phyloP scores from a whole-genome alignment of 2,888 invertebrate species.

The Conistra vaccinii region DNA sequence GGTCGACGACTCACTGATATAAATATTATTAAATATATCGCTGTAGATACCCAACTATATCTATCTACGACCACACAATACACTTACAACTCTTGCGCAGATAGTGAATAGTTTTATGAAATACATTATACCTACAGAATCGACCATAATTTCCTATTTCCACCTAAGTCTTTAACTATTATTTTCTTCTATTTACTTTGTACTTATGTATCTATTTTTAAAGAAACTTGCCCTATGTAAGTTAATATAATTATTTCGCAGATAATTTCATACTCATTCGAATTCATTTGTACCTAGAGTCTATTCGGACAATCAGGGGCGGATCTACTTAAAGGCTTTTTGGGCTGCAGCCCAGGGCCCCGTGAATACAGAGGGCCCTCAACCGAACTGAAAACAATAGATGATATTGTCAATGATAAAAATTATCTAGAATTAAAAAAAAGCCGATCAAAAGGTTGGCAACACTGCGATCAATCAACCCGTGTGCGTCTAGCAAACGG shows the following conservation, averaged over 20 bases:
- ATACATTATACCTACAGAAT: conserved; percentile 11
- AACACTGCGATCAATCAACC: too few relatives aligned
- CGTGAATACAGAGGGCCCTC: too few relatives aligned
- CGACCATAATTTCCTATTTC: conserved; percentile 1
- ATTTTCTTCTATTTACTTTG: not conserved
- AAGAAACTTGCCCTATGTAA: not conserved
- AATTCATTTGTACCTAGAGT: too few relatives aligned
- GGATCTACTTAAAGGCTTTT: too few relatives aligned
- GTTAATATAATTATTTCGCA: too few relatives aligned
- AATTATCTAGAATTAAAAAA: too few relatives aligned
- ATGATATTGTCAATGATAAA: too few relatives aligned
- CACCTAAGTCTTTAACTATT: not conserved
- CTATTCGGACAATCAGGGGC: not conserved
- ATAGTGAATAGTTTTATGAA: conserved; percentile 42
- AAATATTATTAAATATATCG: conserved; percentile 82
- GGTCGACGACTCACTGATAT: conserved; percentile 87
- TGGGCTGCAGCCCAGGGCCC: too few relatives aligned
- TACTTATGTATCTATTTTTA: not conserved
- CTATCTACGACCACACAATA: conserved; percentile 66
- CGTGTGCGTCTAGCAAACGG: too few relatives aligned
- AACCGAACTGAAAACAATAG: too few relatives aligned
- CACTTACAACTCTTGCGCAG: conserved; percentile 39
- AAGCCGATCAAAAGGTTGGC: too few relatives aligned
- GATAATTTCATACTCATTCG: too few relatives aligned
- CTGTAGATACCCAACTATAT: conserved; percentile 64